A percentile compares a stretch with the other conserved stretches of the same genome.
phyloP scores from a whole-genome alignment of 1,140 invertebrate species.

The Macrobrachium nipponense region DNA sequence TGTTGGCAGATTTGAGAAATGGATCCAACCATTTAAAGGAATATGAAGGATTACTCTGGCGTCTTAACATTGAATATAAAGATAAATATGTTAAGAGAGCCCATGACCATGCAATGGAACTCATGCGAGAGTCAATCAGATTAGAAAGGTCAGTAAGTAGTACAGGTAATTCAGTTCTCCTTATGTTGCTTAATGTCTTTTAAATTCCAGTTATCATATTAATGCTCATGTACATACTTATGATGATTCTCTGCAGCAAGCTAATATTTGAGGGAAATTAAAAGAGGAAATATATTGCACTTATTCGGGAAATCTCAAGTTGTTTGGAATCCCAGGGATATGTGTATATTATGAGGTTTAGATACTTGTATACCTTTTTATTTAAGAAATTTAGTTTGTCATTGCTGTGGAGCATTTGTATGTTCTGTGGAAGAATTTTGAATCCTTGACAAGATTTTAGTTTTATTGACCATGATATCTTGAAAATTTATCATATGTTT shows the following conservation, averaged over 20 bases:
- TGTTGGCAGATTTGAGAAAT: conserved; percentile 40
- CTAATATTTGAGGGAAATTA: too few relatives aligned
- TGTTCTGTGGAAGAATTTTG: too few relatives aligned
- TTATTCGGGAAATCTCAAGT: too few relatives aligned
- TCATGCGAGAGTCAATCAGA: conserved; percentile 75
- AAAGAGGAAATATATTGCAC: too few relatives aligned
- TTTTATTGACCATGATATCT: too few relatives aligned
- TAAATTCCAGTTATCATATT: not conserved
- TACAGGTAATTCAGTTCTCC: not conserved
- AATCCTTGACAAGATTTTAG: too few relatives aligned
- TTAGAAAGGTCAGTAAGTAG: conserved; percentile 72
- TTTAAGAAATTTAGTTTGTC: too few relatives aligned
- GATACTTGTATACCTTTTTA: too few relatives aligned
- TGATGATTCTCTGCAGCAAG: not conserved
- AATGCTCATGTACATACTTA: not conserved
- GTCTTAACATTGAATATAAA: conserved; percentile 77
- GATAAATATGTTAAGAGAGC: conserved; percentile 77
- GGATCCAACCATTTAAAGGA: conserved; percentile 38
- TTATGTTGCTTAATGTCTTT: not conserved
- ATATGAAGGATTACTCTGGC: conserved; percentile 71
- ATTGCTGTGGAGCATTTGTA: too few relatives aligned
- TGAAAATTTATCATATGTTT: too few relatives aligned
- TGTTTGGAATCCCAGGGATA: too few relatives aligned
- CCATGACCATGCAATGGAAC: conserved; percentile 76
- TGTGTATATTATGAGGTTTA: too few relatives aligned